Evolutionary conservation across 2,888 invertebrate genomes (phyloP).

Genomic region (Leucoma salicis): DNA sequence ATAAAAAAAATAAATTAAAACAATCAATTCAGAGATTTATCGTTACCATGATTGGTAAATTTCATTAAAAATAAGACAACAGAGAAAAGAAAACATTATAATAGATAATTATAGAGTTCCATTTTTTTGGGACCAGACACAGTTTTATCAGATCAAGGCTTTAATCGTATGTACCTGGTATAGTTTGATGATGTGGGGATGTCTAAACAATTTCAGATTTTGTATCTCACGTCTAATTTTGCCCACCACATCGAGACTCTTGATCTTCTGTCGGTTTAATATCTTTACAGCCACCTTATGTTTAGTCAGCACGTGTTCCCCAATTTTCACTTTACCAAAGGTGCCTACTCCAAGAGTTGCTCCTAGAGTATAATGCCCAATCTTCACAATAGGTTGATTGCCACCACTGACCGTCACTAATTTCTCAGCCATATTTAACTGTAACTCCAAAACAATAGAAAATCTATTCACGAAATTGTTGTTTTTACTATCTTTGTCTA

Average conservation of each 20-base stretch:
- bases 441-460: not conserved
- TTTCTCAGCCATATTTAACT: slow-evolving; percentile 60
- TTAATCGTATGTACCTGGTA: slow-evolving; percentile 89
- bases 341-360: slow-evolving; percentile 96
- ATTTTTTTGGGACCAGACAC: too few species aligned
- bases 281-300: slow-evolving; percentile 99
- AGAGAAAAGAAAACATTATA: too few species aligned
- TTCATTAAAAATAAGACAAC: too few species aligned
- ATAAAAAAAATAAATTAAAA: too few species aligned
- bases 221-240: slow-evolving; percentile 99
- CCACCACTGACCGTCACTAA: slow-evolving; percentile 60
- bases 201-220: slow-evolving; percentile 99
- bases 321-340: slow-evolving; percentile 99
- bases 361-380: slow-evolving; percentile 98
- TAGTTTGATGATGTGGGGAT: slow-evolving; percentile 99
- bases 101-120: too few species aligned
- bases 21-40: too few species aligned
- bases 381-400: slow-evolving; percentile 93
- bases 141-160: too few species aligned
- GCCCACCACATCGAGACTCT: slow-evolving; percentile 99
- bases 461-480: too few species aligned
- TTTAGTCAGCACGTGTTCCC: slow-evolving; percentile 97
- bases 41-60: too few species aligned
- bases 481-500: too few species aligned
- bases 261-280: slow-evolving; percentile 98